These are phyloP conservation scores for Idaea biselata DNA, from an alignment of 2,888 invertebrate genomes.

Conservation along the genomic window DNA sequence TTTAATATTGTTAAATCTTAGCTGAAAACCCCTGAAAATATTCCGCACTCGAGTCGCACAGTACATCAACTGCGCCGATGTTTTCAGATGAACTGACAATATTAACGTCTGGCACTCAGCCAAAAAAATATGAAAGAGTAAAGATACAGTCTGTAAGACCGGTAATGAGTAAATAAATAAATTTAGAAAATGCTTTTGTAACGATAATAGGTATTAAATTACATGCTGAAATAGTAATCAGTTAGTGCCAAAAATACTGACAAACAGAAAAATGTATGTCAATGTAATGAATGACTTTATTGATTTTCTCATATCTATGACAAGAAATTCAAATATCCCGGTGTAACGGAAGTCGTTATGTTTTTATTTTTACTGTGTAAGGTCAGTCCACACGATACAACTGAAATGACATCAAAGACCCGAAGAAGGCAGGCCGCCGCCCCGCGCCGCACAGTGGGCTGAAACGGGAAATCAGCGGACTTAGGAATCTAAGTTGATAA, in stretches of 20 bases:
- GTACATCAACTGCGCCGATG: conserved; percentile 43
- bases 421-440: no score
- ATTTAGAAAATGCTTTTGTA: conserved; percentile 13
- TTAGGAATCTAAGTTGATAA: no score
- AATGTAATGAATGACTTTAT: background rate
- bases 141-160: conserved; percentile 5
- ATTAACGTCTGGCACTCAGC: conserved; percentile 59
- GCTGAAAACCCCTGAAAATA: conserved; percentile 31
- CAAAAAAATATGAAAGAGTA: conserved; percentile 31
- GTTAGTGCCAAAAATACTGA: background rate
- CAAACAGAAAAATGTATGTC: background rate
- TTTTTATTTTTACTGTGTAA: background rate
- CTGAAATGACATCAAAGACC: no score
- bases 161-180: conserved; percentile 7
- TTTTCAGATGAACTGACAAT: conserved; percentile 38
- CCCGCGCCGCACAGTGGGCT: no score
- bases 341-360: conserved; percentile 9
- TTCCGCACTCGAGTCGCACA: conserved; percentile 38
- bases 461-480: no score
- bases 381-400: background rate
- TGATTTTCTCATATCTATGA: background rate
- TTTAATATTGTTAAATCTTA: conserved; percentile 40
- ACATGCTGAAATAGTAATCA: background rate
- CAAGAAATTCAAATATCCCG: conserved; percentile 32
- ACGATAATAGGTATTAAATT: conserved; percentile 3